phyloP scores from a whole-genome alignment of 2,888 invertebrate genomes.

The Polia nebulosa region DNA sequence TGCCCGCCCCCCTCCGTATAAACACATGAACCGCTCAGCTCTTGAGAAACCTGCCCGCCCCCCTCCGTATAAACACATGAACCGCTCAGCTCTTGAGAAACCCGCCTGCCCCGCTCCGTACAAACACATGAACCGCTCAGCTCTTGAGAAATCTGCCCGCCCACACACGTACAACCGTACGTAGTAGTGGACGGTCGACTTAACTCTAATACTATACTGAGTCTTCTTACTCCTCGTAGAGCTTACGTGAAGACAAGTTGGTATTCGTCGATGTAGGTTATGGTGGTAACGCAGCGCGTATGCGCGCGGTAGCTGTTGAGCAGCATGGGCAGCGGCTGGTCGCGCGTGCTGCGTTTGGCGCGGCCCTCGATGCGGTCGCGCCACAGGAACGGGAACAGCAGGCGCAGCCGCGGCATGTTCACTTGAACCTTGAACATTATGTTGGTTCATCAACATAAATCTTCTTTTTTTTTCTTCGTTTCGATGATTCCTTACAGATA shows the following conservation, averaged over 20 bases:
- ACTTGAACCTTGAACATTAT: conserved; percentile 81
- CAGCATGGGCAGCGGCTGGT: conserved; percentile 92
- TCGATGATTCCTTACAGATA: background rate
- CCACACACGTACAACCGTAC: too few species aligned
- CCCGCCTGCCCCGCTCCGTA: too few species aligned
- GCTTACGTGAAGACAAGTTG: conserved; percentile 93
- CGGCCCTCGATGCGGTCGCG: conserved; percentile 92
- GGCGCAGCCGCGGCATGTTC: conserved; percentile 92
- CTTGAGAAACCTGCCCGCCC: too few species aligned
- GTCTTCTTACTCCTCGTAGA: too few species aligned
- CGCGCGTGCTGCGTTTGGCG: conserved; percentile 92
- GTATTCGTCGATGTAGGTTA: conserved; percentile 93
- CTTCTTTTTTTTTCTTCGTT: background rate
- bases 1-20: too few species aligned
- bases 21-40: too few species aligned
- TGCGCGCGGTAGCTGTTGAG: conserved; percentile 94
- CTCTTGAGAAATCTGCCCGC: too few species aligned
- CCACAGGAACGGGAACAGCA: conserved; percentile 94
- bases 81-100: too few species aligned
- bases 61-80: too few species aligned
- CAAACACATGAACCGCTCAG: too few species aligned
- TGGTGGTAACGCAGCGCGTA: conserved; percentile 92
- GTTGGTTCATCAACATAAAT: background rate
- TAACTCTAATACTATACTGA: too few species aligned
- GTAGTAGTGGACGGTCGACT: too few species aligned